Percentiles rank a stretch among this genome's conserved stretches.
These are phyloP conservation scores for Carassius gibelio DNA, from an alignment of 2,113 vertebrate genomes.

Conservation along the genomic window DNA sequence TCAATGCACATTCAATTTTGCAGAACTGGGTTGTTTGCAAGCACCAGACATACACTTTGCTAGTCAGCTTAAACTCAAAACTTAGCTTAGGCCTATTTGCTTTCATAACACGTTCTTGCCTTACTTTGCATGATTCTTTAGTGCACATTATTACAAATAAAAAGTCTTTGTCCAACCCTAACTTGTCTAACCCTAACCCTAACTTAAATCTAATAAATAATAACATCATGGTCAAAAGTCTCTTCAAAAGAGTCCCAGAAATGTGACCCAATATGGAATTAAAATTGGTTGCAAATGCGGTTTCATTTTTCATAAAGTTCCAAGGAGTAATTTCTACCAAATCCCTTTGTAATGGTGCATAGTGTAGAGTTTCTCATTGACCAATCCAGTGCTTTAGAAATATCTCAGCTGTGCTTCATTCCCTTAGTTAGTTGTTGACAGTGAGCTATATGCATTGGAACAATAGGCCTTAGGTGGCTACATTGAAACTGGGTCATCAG, in stretches of 20 bases:
- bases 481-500: neutral
- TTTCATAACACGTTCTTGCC: neutral
- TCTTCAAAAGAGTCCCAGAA: neutral
- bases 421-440: neutral
- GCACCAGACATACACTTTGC: neutral
- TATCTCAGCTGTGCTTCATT: neutral
- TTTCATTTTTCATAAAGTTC: neutral
- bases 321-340: neutral
- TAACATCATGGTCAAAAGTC: neutral
- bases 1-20: neutral
- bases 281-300: neutral
- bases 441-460: neutral
- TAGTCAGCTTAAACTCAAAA: neutral
- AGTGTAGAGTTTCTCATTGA: neutral
- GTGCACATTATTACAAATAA: neutral
- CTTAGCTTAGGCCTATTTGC: neutral
- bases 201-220: neutral
- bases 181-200: too few species aligned
- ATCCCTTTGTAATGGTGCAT: neutral
- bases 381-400: neutral
- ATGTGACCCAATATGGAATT: neutral
- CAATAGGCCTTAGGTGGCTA: slow-evolving; percentile 15
- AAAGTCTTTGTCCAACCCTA: neutral
- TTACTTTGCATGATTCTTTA: neutral
- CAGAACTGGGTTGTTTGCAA: neutral